Base-by-base conservation (phyloP, 2,113 vertebrate genomes). In the Hippocampus comes region DNA sequence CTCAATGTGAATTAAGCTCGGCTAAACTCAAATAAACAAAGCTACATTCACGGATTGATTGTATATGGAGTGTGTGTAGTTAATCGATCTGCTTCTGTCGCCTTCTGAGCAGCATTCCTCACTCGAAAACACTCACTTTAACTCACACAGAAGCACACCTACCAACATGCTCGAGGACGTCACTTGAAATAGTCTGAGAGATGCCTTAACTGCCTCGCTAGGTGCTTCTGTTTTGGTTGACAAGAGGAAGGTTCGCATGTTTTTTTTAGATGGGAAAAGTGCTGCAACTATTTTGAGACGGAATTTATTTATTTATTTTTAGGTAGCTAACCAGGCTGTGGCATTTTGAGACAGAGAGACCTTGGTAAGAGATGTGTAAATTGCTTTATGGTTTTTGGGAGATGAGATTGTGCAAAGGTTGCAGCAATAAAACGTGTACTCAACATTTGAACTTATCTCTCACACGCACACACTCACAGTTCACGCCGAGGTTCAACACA, bases 391-490 rank as follows among this genome's bases (percentile, higher is more conserved):
- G 34, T 38, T 38, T 38, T 38, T 38, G 34, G 34, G 34, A 38
- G 5, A 38, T 34, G 34, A 5, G 34, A 5, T 38, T 70, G 80
- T 72, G 66, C 82, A 85, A 89, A 82, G 82, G 84, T 84, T 23
- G 66, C 9, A 55, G 65, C 75, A 23, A 84, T 86, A 85, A 87
- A 89, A 84, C 71, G 25, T 80, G 73, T 79, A 11, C 42, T 43
- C 42, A 74, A 69, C 15, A 42, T 30, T 42, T 21, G 38, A 34
- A n/a, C 23, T 23, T 23, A 14, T 21, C 8, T 59, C 2, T 6
- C 30, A 51, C 49, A 34, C n/a, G 7, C 56, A 48, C 38, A 23
- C 63, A 53, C 27, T 49, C 51, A 38, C 34, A 38, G 57, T 38
- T 55, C 51, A 63, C 17, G 67, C 57, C 23, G n/a, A 30, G 30